Evolutionary conservation across 1,140 invertebrate species (phyloP), one percentile per base, ranked within the genome.

Genomic region (Arctopsyche grandis): DNA sequence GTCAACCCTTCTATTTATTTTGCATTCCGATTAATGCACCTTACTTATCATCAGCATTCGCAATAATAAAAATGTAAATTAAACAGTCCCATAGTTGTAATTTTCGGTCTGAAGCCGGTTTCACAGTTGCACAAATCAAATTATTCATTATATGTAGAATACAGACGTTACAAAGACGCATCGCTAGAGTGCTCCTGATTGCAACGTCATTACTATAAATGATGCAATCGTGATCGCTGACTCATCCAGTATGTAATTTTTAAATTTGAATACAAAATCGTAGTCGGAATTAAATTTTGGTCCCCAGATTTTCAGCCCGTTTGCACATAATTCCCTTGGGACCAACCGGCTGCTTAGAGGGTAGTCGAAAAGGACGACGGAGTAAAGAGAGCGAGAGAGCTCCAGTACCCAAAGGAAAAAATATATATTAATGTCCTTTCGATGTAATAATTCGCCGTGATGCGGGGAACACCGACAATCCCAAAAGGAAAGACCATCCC

Each of bases 201-300:
- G 29, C 29, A 38, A 38, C 29, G 29, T 38, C 29, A 38, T 38
- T 38, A 38, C 10, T 12, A 5, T 22, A 66, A 21, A 66, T 66
- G 63, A 43, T 16, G 74, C 78, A 81, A 81, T 79, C 78, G 78
- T 79, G 79, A 77, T 74, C 63, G 74, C 78, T 69, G 74, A 77
- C 52, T 77, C 80, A 81, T 79, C 77, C 77, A 78, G 46, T 52
- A 79, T 81, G 75, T 81, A 81, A 81, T 81, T 81, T 81, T 79
- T 71, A 81, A 81, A 79, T 81, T 81, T 81, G 78, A 81, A 81
- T 81, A 77, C 46, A 79, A 77, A 81, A 79, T 81, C 80, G 66
- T 52, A 70, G 69, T 43, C 44, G 56, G 77, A 79, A 79, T 81
- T 79, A 76, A 81, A 77, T 81, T 76, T 21, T 14, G 21, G 19